These are phyloP conservation scores for Mactromeris polynyma DNA, from an alignment of 2,888 invertebrate genomes.

Conservation along the genomic window DNA sequence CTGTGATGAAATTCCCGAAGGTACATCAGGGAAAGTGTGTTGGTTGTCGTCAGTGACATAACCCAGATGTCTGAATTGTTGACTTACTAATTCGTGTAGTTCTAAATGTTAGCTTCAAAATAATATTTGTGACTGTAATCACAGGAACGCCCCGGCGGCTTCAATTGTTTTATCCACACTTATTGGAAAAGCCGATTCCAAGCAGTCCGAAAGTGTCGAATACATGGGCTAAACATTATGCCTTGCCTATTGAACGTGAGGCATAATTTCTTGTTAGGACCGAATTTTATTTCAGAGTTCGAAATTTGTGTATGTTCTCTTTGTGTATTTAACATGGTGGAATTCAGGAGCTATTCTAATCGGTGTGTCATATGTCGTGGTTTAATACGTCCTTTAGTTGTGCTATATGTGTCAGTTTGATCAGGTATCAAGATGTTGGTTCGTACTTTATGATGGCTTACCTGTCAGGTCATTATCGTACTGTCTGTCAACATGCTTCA, in stretches of 20 bases:
- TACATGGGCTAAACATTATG: not conserved
- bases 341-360: not conserved
- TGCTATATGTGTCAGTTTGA: not conserved
- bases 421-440: too few species aligned
- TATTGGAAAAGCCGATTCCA: not conserved
- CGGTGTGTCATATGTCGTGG: not conserved
- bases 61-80: not conserved
- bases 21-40: not conserved
- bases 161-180: not conserved
- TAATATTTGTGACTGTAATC: not conserved
- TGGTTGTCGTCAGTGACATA: not conserved
- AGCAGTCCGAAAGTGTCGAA: not conserved
- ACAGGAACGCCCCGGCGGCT: not conserved
- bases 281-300: too few species aligned
- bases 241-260: too few species aligned
- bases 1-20: constrained; percentile 27
- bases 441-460: too few species aligned
- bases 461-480: not conserved
- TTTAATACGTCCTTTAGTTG: not conserved
- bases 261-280: too few species aligned
- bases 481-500: not conserved
- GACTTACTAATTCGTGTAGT: not conserved
- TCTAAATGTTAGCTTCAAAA: not conserved
- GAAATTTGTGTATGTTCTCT: not conserved
- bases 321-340: not conserved